Conservation (phyloP, 2,888 invertebrate genomes). For the Thysanoteuthis rhombus region DNA sequence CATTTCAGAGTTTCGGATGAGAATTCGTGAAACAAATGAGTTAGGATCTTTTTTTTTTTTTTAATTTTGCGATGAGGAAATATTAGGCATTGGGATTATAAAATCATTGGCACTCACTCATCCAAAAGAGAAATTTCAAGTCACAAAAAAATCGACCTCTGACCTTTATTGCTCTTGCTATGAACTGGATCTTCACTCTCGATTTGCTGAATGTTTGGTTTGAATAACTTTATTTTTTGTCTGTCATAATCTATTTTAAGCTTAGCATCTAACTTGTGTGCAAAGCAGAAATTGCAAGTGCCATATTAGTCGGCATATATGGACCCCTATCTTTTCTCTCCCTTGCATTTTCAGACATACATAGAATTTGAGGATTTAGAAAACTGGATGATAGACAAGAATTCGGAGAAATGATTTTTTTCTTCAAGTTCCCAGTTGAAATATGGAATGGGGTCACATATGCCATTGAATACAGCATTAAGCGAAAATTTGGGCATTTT, state of each 20-base stretch:
- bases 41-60: too few species aligned
- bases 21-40: too few species aligned
- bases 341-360: too few species aligned
- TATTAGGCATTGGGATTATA: neutral
- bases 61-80: neutral
- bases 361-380: too few species aligned
- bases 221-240: neutral
- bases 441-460: too few species aligned
- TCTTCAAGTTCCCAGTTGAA: too few species aligned
- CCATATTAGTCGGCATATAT: too few species aligned
- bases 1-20: too few species aligned
- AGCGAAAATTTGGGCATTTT: neutral
- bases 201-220: neutral
- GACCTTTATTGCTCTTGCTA: neutral
- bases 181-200: neutral
- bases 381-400: too few species aligned
- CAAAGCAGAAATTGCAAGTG: neutral
- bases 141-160: neutral
- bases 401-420: too few species aligned
- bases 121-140: neutral
- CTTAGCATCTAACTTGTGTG: neutral
- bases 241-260: neutral
- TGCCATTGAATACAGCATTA: too few species aligned
- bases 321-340: too few species aligned
- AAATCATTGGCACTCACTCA: neutral